Evolutionary conservation across 1,140 invertebrate genomes (phyloP), one percentile per base, ranked within the genome.

Genomic region (Cyphomyrmex costatus): DNA sequence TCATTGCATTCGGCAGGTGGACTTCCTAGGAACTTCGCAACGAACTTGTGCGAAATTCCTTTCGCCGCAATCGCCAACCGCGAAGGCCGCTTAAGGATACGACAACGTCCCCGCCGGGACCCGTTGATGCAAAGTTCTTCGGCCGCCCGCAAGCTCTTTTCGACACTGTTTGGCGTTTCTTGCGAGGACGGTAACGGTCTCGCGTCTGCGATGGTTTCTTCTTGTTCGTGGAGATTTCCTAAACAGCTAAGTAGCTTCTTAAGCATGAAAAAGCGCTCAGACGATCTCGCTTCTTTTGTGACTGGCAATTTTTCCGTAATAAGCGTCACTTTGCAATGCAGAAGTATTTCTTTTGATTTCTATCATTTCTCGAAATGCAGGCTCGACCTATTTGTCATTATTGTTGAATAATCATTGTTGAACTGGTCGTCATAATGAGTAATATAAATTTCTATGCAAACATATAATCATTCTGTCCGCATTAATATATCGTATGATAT

Each of bases 11-110:
- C 66, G 42, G 36, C 61, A 77, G 56, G 46, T 49, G 27, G 42
- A 36, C 51, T 79, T 83, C 24, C 51, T 21, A 76, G 79, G 53
- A 88, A 89, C 73, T 85, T 88, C 12, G 46, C 21, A 80, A 82
- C 12, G 16, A 89, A 89, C 61, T 89, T 89, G 7, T 6, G 27
- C 8, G 36, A 86, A 66, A 84, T 71, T 89, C 77, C 78, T 84
- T 77, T 53, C 76, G 12, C 27, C 46, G 21, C 83, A 66, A 89
- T 88, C 70, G 71, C 83, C 85, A 76, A 89, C 87, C 77, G 42
- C 87, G 76, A 76, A 77, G 84, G 63, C 76, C 63, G 88, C 66
- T 89, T 71, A 86, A 78, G 16, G 70, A 51, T 71, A 86, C 61
- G 66, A 46, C 46, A 60, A 88, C 85, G 86, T 74, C 76, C 58